Base-by-base conservation (phyloP, 2,888 invertebrate species). In the Hymenopus coronatus region DNA sequence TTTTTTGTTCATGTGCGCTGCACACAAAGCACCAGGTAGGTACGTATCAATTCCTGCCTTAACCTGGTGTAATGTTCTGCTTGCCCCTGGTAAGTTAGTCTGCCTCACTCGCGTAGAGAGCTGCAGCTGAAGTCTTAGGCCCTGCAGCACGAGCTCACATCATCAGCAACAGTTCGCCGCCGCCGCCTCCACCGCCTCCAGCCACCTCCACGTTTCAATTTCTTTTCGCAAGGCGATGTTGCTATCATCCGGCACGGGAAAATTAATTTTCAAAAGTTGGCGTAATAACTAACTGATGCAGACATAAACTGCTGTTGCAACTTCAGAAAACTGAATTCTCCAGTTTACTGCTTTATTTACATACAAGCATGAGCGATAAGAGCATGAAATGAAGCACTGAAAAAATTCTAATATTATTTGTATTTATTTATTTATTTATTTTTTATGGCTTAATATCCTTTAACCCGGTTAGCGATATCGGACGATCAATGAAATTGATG, bases 141-240 rank as follows among this genome's bases (percentile, higher is more conserved):
- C 70, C 89, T 83, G 81, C 46, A 70, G 84, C 33, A 85, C 85
- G 27, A 89, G 70, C 84, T 84, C 88, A 88, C 84, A 89, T 88
- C 88, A 89, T 82, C 28, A 89, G 84, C 89, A 88, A 84, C 88
- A 88, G 89, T 88, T 89, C 88, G 89, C 87, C 83, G 40, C 84
- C 83, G 84, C 88, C 84, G 84, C 88, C 84, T 70, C 70, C 54
- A 28, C 83, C 54, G 81, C 87, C 70, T 27, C 30, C 81, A 28
- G 33, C 30, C 81, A 81, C 87, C 87, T 54, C 46, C 33, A 85
- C 54, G 46, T 85, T 85, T 54, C 46, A 46, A 27, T 85, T 46
- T 85, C 54, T 85, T 85, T 85, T 85, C 30, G 83, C 28, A 85
- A 28, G 85, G 46, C 28, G 85, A 28, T 28, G 33, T 70, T 70